A percentile compares a stretch with the other conserved stretches of the same genome.
Conservation (phyloP, 2,888 invertebrate species). For the Latrodectus elegans region DNA sequence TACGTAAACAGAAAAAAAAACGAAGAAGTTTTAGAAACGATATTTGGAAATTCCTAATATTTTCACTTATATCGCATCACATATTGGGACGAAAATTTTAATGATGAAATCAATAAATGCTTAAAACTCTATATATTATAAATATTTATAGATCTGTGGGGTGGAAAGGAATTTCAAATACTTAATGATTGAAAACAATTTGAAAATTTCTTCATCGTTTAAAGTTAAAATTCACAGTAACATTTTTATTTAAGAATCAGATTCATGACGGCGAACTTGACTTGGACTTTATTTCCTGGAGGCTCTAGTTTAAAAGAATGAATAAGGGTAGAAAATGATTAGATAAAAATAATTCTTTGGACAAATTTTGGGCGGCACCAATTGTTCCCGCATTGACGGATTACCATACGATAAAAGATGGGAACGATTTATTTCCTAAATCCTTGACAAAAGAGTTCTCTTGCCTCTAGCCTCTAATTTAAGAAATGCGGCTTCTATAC, state of each 20-base stretch:
- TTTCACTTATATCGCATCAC: background rate
- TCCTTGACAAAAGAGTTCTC: too few species aligned
- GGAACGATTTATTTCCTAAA: too few species aligned
- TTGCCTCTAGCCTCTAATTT: too few species aligned
- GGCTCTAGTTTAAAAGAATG: background rate
- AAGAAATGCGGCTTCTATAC: too few species aligned
- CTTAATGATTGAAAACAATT: too few species aligned
- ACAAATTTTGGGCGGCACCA: slow-evolving; percentile 13
- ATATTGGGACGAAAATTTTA: background rate
- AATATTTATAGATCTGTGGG: too few species aligned
- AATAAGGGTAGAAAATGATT: background rate
- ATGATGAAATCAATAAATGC: background rate
- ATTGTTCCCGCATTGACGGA: slow-evolving; percentile 12
- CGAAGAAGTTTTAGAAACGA: background rate
- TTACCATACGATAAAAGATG: too few species aligned
- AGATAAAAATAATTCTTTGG: background rate
- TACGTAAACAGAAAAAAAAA: background rate
- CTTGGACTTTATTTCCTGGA: background rate
- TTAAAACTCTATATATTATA: background rate
- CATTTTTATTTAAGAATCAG: background rate
- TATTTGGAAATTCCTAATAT: background rate
- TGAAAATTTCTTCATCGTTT: too few species aligned
- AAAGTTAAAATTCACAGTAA: background rate
- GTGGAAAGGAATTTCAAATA: too few species aligned
- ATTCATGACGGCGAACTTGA: background rate